Evolutionary conservation across 2,888 invertebrate species (phyloP).

Genomic region (Xestia sexstrigata): DNA sequence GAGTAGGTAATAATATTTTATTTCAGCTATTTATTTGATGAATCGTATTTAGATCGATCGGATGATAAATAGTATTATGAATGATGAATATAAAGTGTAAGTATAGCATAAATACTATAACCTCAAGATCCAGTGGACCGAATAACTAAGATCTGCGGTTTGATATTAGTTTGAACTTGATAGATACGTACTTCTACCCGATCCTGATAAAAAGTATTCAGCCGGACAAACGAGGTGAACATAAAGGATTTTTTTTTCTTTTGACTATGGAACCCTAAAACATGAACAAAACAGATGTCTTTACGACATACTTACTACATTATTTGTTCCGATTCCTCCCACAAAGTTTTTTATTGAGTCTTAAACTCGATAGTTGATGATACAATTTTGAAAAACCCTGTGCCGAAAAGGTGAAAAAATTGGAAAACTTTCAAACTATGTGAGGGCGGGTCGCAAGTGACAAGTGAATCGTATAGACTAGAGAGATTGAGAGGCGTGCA

Average conservation of each 20-base stretch:
- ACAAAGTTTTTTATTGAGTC: background rate
- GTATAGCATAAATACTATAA: too few species aligned
- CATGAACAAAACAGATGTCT: background rate
- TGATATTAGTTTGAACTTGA: background rate
- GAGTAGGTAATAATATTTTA: too few species aligned
- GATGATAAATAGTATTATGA: too few species aligned
- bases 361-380: background rate
- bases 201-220: background rate
- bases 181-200: background rate
- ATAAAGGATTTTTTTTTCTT: background rate
- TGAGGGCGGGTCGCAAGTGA: slow-evolving; percentile 25
- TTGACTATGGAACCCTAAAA: background rate
- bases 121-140: background rate
- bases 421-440: background rate
- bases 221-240: background rate
- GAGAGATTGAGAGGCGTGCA: slow-evolving; percentile 28
- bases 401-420: background rate
- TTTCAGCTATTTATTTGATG: too few species aligned
- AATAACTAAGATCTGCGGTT: background rate
- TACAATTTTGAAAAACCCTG: background rate
- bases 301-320: background rate
- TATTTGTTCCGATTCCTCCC: background rate
- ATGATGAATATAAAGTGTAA: too few species aligned
- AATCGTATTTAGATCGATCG: too few species aligned
- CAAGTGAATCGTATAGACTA: slow-evolving; percentile 33